phyloP scores from a whole-genome alignment of 2,888 invertebrate species.

The Lordiphosa andalusiaca region DNA sequence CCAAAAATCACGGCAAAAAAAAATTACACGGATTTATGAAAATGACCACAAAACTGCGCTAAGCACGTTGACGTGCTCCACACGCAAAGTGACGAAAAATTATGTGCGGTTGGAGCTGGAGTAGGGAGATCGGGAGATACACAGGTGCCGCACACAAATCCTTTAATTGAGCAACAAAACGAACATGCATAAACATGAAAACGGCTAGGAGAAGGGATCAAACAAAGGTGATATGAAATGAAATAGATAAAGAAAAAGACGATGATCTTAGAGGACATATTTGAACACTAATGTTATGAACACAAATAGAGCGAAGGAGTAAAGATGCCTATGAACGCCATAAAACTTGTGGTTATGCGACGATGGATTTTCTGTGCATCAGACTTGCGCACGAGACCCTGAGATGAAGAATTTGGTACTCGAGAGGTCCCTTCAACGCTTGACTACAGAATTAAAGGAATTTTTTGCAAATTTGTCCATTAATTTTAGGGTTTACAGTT shows the following conservation, averaged over 20 bases:
- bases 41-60: slow-evolving; percentile 69
- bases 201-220: slow-evolving; percentile 5
- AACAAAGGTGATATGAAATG: slow-evolving; percentile 5
- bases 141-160: slow-evolving; percentile 6
- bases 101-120: slow-evolving; percentile 26
- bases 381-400: too few relatives aligned
- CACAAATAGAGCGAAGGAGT: too few relatives aligned
- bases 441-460: too few relatives aligned
- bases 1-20: slow-evolving; percentile 29
- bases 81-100: slow-evolving; percentile 59
- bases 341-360: too few relatives aligned
- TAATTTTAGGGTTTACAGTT: too few relatives aligned
- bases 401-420: too few relatives aligned
- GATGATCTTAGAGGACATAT: too few relatives aligned
- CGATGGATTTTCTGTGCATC: too few relatives aligned
- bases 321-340: too few relatives aligned
- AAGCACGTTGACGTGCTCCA: slow-evolving; percentile 66
- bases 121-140: slow-evolving; percentile 2
- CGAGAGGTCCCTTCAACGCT: too few relatives aligned
- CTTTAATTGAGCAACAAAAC: slow-evolving; percentile 48
- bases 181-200: slow-evolving; percentile 37
- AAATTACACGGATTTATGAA: slow-evolving; percentile 60
- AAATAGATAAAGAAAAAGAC: neutral
- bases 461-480: too few relatives aligned
- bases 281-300: too few relatives aligned